A percentile compares a stretch with the other conserved stretches of the same genome.
Conservation (phyloP, 2,113 vertebrate genomes). For the Urocitellus parryii region DNA sequence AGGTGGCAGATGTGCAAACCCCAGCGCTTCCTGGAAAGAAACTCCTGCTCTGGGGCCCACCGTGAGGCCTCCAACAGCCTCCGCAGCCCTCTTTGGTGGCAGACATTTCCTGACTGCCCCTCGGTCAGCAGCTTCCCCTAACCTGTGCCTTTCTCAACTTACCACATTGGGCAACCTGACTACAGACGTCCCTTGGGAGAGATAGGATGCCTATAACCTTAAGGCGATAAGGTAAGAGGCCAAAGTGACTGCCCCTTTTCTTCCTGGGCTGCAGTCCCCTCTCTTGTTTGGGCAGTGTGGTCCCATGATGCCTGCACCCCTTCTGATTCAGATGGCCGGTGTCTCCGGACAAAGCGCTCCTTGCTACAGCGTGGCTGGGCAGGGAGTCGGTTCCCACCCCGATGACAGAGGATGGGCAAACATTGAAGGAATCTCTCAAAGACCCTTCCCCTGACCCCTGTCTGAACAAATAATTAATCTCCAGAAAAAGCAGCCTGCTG, state of each 20-base stretch:
- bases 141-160: not conserved
- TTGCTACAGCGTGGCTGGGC: not conserved
- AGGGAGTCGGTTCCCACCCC: not conserved
- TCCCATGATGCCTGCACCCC: not conserved
- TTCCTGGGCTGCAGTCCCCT: not conserved
- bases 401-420: not conserved
- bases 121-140: not conserved
- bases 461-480: slow-evolving; percentile 84
- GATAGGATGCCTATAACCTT: not conserved
- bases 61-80: not conserved
- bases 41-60: not conserved
- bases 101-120: not conserved
- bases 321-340: not conserved
- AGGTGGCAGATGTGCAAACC: not conserved
- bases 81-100: not conserved
- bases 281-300: not conserved
- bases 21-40: not conserved
- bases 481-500: slow-evolving; percentile 75
- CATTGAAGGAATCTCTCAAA: slow-evolving; percentile 65
- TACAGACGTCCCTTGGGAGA: not conserved
- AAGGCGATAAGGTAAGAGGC: not conserved
- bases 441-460: slow-evolving; percentile 71
- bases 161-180: not conserved
- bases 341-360: not conserved
- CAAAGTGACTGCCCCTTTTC: not conserved